Evolutionary conservation across 2,113 vertebrate genomes (phyloP).

Genomic region (Dipodomys spectabilis): DNA sequence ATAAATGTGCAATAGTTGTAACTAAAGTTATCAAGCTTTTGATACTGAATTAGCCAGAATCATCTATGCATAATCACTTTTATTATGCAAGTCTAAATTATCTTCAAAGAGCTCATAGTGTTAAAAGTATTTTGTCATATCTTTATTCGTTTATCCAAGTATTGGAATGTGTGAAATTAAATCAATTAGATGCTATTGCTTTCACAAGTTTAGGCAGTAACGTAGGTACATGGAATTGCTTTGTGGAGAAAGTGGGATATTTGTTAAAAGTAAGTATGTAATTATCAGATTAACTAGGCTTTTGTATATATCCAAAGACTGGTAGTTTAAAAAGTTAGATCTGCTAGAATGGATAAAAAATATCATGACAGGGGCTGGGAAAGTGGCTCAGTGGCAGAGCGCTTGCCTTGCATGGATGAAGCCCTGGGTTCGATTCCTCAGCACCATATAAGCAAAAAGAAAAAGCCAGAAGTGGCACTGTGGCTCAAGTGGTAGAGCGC

Average conservation of each 20-base stretch:
- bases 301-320: not conserved
- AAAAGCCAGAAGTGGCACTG: too few species aligned
- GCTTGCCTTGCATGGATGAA: too few species aligned
- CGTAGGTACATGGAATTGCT: not conserved
- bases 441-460: too few species aligned
- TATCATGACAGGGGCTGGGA: too few species aligned
- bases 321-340: constrained; percentile 15
- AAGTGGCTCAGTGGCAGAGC: too few species aligned
- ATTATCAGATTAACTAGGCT: not conserved
- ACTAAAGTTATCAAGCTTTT: constrained; percentile 9
- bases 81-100: constrained; percentile 44
- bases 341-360: not conserved
- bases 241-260: not conserved
- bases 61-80: constrained; percentile 5
- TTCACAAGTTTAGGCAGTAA: not conserved
- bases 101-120: not conserved
- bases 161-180: not conserved
- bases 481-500: too few species aligned
- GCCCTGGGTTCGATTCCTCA: too few species aligned
- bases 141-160: not conserved
- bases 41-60: not conserved
- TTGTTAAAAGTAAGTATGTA: constrained; percentile 12
- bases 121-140: constrained; percentile 27
- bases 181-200: not conserved
- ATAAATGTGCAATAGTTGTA: not conserved